Base-by-base conservation (phyloP, 2,888 invertebrate genomes). In the Epinotia demarniana region DNA sequence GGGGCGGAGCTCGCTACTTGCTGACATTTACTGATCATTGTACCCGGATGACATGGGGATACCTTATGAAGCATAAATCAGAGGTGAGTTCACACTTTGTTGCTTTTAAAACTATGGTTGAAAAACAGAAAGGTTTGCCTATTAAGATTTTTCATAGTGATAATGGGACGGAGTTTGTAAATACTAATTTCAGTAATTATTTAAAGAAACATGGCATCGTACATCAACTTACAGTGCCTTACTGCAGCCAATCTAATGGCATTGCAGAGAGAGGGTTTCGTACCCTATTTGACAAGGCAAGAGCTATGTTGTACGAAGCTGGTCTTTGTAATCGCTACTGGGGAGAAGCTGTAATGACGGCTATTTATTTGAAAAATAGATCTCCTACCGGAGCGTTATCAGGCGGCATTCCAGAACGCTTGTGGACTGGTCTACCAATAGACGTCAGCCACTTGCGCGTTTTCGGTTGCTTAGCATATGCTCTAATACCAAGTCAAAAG, bases 281-380 rank as follows among this genome's bases (percentile, higher is more conserved):
- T n/a, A n/a, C n/a, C n/a, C n/a, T n/a, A n/a, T n/a, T n/a, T n/a
- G 70, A 77, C 6, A 77, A 73, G 61, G 75, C 73, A n/a, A 60
- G 77, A 1, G 27, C 58, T 12, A 69, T 78, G 71, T 19, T 76
- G 12, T 55, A 72, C 0, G 67, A 68, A 3, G 18, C 72, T 13
- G 71, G 75, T 27, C 46, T 77, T 1, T 23, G 13, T 6, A 62
- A n/a, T 12, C 66, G 69, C 5, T 71, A 71, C 33, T 77, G 77
- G 77, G 75, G 70, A 5, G 75, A 75, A 19, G 72, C 75, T 33
- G 69, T 72, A 0, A 74, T 72, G 68, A 75, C 75, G 18, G 75
- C 77, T 16, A 49, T 64, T 16, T 64, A 64, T 9, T 27, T 49
- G 16, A 49, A 49, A 49, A 64, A 64, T 49, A 70, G 76, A 33